Evolutionary conservation across 2,888 invertebrate genomes (phyloP).

Genomic region (Colletes collaris): DNA sequence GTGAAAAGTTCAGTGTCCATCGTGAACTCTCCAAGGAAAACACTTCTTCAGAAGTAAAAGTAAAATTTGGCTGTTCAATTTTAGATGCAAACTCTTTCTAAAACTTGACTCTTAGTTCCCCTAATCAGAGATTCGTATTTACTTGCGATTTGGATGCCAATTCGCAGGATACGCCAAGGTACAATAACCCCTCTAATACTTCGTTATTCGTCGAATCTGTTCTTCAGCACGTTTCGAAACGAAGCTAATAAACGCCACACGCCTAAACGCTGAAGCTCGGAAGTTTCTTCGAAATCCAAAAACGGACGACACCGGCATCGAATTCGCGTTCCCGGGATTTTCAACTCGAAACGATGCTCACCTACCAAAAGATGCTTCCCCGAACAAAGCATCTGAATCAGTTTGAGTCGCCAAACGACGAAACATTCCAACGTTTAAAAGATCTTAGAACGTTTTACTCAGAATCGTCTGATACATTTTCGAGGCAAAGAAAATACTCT

Average conservation of each 20-base stretch:
- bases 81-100: too few species aligned
- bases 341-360: conserved; percentile 2
- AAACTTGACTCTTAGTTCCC: too few species aligned
- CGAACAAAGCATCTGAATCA: conserved; percentile 62
- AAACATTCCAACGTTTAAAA: conserved; percentile 2
- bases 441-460: background rate
- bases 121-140: too few species aligned
- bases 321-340: conserved; percentile 50
- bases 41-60: too few species aligned
- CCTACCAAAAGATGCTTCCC: conserved; percentile 34
- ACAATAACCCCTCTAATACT: conserved; percentile 11
- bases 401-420: conserved; percentile 29
- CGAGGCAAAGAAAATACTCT: too few species aligned
- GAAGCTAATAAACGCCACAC: conserved; percentile 42
- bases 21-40: too few species aligned
- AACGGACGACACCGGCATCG: conserved; percentile 43
- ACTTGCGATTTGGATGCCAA: conserved; percentile 2
- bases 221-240: conserved; percentile 33
- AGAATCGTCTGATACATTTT: background rate
- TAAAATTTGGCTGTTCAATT: too few species aligned
- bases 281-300: conserved; percentile 61
- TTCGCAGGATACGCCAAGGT: background rate
- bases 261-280: conserved; percentile 3
- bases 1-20: too few species aligned
- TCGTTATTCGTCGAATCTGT: conserved; percentile 29